These are phyloP conservation scores for Pantherophis guttatus DNA, from an alignment of 2,113 vertebrate species.

Conservation along the genomic window DNA sequence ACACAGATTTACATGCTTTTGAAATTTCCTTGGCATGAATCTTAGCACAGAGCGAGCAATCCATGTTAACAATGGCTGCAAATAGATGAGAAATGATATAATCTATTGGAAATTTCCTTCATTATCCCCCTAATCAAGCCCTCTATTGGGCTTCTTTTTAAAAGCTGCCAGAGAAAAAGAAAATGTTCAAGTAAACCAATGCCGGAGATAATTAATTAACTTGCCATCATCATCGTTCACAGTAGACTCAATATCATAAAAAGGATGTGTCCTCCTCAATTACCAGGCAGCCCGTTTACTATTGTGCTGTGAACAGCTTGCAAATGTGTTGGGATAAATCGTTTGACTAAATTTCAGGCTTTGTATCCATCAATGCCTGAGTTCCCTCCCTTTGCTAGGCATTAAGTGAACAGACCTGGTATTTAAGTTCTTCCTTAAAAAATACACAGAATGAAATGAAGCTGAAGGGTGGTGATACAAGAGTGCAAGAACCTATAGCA, in stretches of 20 bases:
- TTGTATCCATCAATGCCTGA: conserved; percentile 40
- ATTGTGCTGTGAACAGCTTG: conserved; percentile 51
- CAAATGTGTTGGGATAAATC: conserved; percentile 58
- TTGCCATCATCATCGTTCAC: conserved; percentile 60
- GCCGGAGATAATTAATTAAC: conserved; percentile 71
- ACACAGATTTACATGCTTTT: conserved; percentile 57
- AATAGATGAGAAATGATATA: conserved; percentile 62
- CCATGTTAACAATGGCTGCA: conserved; percentile 53
- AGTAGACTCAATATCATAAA: conserved; percentile 53
- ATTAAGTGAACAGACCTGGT: not conserved
- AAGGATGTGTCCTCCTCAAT: conserved; percentile 66
- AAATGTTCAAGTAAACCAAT: conserved; percentile 69
- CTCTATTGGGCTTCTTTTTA: conserved; percentile 67
- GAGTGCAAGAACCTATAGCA: not conserved
- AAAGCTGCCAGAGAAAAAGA: conserved; percentile 55
- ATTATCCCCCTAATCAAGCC: conserved; percentile 70
- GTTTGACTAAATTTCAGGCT: conserved; percentile 52
- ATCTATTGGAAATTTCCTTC: conserved; percentile 70
- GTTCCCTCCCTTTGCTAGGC: conserved; percentile 28
- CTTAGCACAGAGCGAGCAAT: conserved; percentile 42
- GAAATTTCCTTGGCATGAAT: conserved; percentile 53
- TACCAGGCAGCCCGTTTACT: conserved; percentile 53
- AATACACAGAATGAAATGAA: not conserved
- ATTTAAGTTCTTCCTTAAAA: not conserved
- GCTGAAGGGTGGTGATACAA: not conserved